Conservation (phyloP, 2,113 vertebrate genomes). For the Cynocephalus volans region DNA sequence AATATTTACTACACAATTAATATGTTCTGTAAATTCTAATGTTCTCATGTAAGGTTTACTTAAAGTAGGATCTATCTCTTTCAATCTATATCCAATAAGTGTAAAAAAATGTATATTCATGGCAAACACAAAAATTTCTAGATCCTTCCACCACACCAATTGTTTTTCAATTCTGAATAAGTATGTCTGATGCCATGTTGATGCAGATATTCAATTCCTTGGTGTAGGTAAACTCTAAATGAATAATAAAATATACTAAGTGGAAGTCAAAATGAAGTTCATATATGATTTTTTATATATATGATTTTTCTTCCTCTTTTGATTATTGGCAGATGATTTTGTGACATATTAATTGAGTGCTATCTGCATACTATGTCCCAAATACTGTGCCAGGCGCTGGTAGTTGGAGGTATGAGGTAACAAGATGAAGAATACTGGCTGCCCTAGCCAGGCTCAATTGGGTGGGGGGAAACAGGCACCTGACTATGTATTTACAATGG, state of each 20-base stretch:
- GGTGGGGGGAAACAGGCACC: not conserved
- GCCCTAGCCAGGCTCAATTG: not conserved
- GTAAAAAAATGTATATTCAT: not conserved
- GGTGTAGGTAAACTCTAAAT: not conserved
- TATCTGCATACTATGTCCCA: not conserved
- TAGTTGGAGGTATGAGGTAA: not conserved
- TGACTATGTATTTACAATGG: not conserved
- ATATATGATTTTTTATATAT: not conserved
- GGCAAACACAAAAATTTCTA: not conserved
- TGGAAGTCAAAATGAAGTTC: not conserved
- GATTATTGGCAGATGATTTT: not conserved
- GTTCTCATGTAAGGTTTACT: not conserved
- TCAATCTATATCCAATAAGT: not conserved
- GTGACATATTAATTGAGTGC: not conserved
- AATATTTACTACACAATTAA: slow-evolving; percentile 50
- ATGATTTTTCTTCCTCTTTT: not conserved
- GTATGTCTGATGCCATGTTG: not conserved
- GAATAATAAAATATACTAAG: not conserved
- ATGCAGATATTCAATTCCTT: not conserved
- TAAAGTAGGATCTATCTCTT: not conserved
- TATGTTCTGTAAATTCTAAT: slow-evolving; percentile 55
- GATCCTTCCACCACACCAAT: not conserved
- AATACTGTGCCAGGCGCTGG: not conserved
- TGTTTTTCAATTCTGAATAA: not conserved
- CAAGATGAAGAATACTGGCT: not conserved